Conservation (phyloP, 2,888 invertebrate genomes). For the Acleris literana region DNA sequence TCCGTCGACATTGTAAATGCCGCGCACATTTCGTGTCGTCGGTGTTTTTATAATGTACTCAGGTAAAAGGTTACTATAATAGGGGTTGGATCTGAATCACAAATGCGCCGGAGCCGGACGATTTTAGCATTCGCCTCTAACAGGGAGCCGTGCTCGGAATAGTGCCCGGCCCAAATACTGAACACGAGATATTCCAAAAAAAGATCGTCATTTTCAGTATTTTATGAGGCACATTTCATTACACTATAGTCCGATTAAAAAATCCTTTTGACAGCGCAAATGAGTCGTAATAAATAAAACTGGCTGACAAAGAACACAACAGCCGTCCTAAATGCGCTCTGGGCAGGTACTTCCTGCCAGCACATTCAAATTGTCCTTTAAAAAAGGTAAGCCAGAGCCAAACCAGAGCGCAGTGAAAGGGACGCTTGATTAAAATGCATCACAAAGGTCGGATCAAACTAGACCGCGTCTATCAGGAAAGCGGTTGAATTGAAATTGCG, state of each 20-base stretch:
- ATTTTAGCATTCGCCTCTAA: constrained; percentile 47
- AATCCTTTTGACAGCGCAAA: constrained; percentile 14
- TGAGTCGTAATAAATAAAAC: constrained; percentile 18
- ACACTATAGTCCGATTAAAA: too few species aligned
- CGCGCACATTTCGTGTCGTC: constrained; percentile 20
- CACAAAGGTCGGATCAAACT: constrained; percentile 37
- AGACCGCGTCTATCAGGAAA: constrained; percentile 15
- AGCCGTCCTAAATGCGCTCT: constrained; percentile 16
- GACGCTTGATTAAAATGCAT: constrained; percentile 47
- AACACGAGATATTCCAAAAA: constrained; percentile 1
- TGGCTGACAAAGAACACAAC: constrained; percentile 24
- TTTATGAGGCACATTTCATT: background rate
- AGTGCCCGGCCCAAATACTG: constrained; percentile 1
- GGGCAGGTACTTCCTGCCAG: constrained; percentile 33
- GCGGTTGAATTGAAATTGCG: constrained; percentile 7
- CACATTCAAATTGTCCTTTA: constrained; percentile 29
- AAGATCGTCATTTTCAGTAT: background rate
- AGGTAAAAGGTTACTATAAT: constrained; percentile 43
- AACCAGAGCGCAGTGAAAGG: constrained; percentile 19
- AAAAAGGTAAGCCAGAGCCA: constrained; percentile 32
- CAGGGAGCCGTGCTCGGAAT: constrained; percentile 47
- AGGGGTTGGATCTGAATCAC: constrained; percentile 45
- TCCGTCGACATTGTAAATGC: constrained; percentile 9
- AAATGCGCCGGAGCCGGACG: constrained; percentile 44
- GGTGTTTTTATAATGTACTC: constrained; percentile 43